A percentile compares a stretch with the other conserved stretches of the same genome.
Conservation (phyloP, 2,888 invertebrate species). For the Cerastis rubricosa region DNA sequence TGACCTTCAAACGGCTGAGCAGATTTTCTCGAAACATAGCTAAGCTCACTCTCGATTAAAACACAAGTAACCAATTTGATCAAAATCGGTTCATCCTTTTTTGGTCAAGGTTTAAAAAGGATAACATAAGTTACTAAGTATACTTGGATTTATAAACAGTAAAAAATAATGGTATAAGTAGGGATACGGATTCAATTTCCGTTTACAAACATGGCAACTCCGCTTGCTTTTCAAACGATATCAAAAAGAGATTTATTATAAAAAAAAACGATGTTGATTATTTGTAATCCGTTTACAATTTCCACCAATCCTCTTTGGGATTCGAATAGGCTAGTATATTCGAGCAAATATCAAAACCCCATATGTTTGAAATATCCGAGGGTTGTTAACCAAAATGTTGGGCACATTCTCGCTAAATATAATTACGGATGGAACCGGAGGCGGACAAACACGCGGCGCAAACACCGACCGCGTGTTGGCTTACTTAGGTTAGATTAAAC, state of each 20-base stretch:
- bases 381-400: slow-evolving; percentile 36
- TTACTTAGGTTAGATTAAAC: slow-evolving; percentile 56
- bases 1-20: no score
- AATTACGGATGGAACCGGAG: slow-evolving; percentile 35
- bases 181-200: neutral
- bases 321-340: neutral
- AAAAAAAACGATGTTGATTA: neutral
- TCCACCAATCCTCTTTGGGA: neutral
- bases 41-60: no score
- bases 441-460: slow-evolving; percentile 44
- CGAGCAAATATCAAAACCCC: slow-evolving; percentile 29
- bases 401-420: slow-evolving; percentile 49
- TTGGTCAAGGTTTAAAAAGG: no score
- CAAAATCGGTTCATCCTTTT: no score
- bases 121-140: no score
- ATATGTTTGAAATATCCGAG: slow-evolving; percentile 21
- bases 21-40: no score
- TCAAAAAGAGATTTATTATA: neutral
- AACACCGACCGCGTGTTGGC: slow-evolving; percentile 43
- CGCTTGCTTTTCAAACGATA: neutral
- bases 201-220: neutral
- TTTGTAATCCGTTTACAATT: neutral
- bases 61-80: no score
- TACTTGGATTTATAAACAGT: no score
- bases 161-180: no score